These are phyloP conservation scores for Limosa lapponica DNA, from an alignment of 2,797 vertebrate species.

Conservation along the genomic window DNA sequence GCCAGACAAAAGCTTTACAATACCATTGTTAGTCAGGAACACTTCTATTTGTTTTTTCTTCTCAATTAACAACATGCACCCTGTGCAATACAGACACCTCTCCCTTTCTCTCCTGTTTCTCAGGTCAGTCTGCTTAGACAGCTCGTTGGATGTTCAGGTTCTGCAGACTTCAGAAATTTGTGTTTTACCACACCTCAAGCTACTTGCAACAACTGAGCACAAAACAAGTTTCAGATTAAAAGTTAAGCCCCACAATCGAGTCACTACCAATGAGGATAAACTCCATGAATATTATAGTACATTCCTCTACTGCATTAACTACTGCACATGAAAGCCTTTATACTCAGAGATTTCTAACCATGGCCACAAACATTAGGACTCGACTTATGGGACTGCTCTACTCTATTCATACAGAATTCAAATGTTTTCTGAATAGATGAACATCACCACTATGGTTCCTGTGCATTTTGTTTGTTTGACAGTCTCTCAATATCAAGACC, in stretches of 20 bases:
- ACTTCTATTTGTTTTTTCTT: background rate
- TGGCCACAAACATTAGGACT: too few relatives aligned
- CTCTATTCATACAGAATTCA: too few relatives aligned
- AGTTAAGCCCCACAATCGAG: accelerated
- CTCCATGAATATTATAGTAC: background rate
- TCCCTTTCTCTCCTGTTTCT: background rate
- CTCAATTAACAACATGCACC: background rate
- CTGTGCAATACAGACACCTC: background rate
- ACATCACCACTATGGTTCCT: too few relatives aligned
- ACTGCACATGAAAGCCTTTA: background rate
- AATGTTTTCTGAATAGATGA: too few relatives aligned
- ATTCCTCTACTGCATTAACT: background rate
- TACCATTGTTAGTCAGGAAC: background rate
- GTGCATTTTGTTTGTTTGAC: too few relatives aligned
- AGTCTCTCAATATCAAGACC: too few relatives aligned
- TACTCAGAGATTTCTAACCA: too few relatives aligned
- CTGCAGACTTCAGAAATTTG: background rate
- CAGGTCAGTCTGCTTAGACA: background rate
- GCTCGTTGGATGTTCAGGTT: background rate
- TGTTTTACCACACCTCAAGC: background rate
- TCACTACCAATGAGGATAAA: background rate
- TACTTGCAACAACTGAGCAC: background rate
- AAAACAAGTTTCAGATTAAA: background rate
- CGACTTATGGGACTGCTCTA: too few relatives aligned
- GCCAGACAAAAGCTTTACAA: background rate